A percentile compares a stretch with the other conserved stretches of the same genome.
Conservation (phyloP, 2,888 invertebrate species). For the Caenorhabditis becei region DNA sequence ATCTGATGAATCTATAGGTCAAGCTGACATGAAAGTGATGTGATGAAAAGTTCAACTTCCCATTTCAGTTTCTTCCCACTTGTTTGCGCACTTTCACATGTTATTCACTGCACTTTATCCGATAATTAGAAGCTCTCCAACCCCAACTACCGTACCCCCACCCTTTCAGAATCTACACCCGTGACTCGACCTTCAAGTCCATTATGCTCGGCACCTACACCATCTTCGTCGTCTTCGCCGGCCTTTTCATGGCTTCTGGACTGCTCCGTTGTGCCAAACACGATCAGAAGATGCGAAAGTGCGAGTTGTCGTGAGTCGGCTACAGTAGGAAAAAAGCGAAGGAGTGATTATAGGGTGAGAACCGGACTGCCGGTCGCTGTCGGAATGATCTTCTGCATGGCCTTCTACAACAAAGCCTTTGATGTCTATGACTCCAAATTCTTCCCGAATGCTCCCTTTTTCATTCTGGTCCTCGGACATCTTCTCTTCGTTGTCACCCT, state of each 20-base stretch:
- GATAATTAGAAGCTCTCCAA: too few relatives aligned
- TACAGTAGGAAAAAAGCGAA: not conserved
- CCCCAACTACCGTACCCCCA: too few relatives aligned
- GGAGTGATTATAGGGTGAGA: conserved; percentile 22
- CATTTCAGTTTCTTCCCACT: too few relatives aligned
- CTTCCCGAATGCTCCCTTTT: conserved; percentile 24
- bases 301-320: conserved; percentile 27
- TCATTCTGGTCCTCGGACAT: conserved; percentile 23
- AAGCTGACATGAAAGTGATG: too few relatives aligned
- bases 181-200: conserved; percentile 37
- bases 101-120: too few relatives aligned
- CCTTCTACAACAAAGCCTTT: conserved; percentile 38
- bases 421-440: conserved; percentile 23
- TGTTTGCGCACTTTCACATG: too few relatives aligned
- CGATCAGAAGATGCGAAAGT: conserved; percentile 14
- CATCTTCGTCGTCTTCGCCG: conserved; percentile 28
- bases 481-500: conserved; percentile 16
- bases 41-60: too few relatives aligned
- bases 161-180: conserved; percentile 36
- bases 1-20: too few relatives aligned
- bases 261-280: conserved; percentile 14
- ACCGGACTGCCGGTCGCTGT: conserved; percentile 19
- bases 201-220: conserved; percentile 46
- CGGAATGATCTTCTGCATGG: conserved; percentile 35
- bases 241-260: conserved; percentile 19